Evolutionary conservation across 2,888 invertebrate genomes (phyloP).

Genomic region (Parapristionchus giblindavisi): DNA sequence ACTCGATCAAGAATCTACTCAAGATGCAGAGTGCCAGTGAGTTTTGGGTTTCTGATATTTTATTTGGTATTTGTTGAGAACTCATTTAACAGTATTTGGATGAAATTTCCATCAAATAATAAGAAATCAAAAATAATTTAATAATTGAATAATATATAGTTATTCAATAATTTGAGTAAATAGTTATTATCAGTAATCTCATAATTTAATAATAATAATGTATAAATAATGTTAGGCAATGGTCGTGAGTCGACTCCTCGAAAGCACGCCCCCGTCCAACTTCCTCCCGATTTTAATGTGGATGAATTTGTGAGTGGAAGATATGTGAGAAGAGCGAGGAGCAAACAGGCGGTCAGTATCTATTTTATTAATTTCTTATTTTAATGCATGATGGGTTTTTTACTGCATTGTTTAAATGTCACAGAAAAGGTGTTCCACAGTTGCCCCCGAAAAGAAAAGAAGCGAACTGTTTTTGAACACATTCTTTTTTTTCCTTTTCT

Average conservation of each 20-base stretch:
- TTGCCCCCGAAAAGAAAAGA: too few relatives aligned
- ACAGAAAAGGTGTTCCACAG: too few relatives aligned
- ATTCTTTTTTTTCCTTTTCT: too few relatives aligned
- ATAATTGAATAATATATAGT: too few relatives aligned
- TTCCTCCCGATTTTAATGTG: constrained; percentile 79
- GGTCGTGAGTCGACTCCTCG: constrained; percentile 38
- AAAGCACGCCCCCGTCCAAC: constrained; percentile 57
- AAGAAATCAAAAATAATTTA: too few relatives aligned
- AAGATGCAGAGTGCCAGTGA: constrained; percentile 77
- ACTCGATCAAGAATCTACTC: constrained; percentile 85
- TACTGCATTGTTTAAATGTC: too few relatives aligned
- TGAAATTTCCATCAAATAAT: not conserved
- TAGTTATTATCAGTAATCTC: too few relatives aligned
- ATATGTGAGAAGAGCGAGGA: constrained; percentile 84
- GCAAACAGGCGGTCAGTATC: constrained; percentile 50
- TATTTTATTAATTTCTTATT: not conserved
- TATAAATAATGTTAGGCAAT: not conserved
- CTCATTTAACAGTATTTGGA: not conserved
- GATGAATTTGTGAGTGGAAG: constrained; percentile 89
- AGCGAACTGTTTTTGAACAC: too few relatives aligned
- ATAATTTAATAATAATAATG: too few relatives aligned
- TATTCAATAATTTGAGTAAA: too few relatives aligned
- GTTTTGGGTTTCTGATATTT: not conserved
- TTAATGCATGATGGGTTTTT: too few relatives aligned
- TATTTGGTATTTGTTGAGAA: not conserved